A percentile compares a stretch with the other conserved stretches of the same genome.
These are phyloP conservation scores for Sphecodes monilicornis DNA, from an alignment of 2,888 invertebrate species.

Conservation along the genomic window DNA sequence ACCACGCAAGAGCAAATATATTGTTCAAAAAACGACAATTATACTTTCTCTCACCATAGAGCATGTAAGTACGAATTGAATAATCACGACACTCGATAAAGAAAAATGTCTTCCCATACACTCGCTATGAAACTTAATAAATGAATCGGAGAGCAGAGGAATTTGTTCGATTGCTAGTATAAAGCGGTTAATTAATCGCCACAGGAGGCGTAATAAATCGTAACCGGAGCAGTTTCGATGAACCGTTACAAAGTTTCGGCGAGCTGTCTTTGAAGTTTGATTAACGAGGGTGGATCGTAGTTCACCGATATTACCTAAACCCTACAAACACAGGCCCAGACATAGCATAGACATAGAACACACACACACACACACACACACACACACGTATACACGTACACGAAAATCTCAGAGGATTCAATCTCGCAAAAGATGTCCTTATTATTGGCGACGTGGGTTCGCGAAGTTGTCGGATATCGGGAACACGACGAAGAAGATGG, in stretches of 20 bases:
- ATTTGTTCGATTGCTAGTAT: not conserved
- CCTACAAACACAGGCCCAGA: too few relatives aligned
- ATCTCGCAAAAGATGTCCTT: conserved; percentile 24
- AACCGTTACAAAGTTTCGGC: conserved; percentile 1
- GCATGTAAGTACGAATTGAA: too few relatives aligned
- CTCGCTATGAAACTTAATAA: too few relatives aligned
- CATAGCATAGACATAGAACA: too few relatives aligned
- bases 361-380: too few relatives aligned
- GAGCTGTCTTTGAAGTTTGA: conserved; percentile 14
- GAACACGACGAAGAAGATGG: not conserved
- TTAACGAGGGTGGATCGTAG: not conserved
- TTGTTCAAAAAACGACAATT: too few relatives aligned
- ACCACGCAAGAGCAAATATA: too few relatives aligned
- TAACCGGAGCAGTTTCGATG: not conserved
- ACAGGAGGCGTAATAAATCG: not conserved
- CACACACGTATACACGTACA: not conserved
- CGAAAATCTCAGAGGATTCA: conserved; percentile 7
- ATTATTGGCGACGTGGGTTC: not conserved
- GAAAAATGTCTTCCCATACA: too few relatives aligned
- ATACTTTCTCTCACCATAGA: too few relatives aligned
- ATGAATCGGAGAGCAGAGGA: not conserved
- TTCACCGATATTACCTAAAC: not conserved
- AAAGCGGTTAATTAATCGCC: not conserved
- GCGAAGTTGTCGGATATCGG: conserved; percentile 7
- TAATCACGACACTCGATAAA: too few relatives aligned